These are phyloP conservation scores for Phthorimaea operculella DNA, from an alignment of 1,140 invertebrate species.

Conservation along the genomic window DNA sequence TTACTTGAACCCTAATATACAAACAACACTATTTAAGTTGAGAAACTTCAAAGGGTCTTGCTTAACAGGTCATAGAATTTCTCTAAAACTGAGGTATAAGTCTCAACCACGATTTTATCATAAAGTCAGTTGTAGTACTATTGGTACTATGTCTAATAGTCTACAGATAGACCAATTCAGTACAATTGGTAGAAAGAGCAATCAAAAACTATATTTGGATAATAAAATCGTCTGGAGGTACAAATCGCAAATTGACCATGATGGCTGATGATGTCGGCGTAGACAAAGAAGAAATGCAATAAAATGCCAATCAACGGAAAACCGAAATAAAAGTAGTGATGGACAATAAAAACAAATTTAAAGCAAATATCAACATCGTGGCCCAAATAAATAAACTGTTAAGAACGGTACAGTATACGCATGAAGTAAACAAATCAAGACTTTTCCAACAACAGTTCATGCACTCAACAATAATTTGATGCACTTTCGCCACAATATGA, in stretches of 20 bases:
- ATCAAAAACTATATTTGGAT: slow-evolving; percentile 14
- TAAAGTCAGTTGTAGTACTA: not conserved
- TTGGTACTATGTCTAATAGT: not conserved
- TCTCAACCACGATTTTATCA: not conserved
- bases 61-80: not conserved
- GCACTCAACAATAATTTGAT: too few relatives aligned
- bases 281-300: not conserved
- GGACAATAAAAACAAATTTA: too few relatives aligned
- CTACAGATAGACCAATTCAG: not conserved
- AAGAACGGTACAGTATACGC: too few relatives aligned
- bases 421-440: too few relatives aligned
- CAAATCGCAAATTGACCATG: not conserved
- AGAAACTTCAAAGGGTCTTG: not conserved
- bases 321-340: too few relatives aligned
- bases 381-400: too few relatives aligned
- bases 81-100: not conserved
- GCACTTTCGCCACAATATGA: too few relatives aligned
- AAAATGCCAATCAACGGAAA: not conserved
- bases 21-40: not conserved
- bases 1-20: not conserved
- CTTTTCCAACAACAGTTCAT: too few relatives aligned
- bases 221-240: slow-evolving; percentile 8
- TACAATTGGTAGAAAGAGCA: slow-evolving; percentile 16
- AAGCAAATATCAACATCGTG: too few relatives aligned
- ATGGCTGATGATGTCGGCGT: not conserved